Percentiles rank a stretch among this genome's conserved stretches.
Evolutionary conservation across 1,140 invertebrate genomes (phyloP).

Genomic region (Dendrolimus kikuchii): DNA sequence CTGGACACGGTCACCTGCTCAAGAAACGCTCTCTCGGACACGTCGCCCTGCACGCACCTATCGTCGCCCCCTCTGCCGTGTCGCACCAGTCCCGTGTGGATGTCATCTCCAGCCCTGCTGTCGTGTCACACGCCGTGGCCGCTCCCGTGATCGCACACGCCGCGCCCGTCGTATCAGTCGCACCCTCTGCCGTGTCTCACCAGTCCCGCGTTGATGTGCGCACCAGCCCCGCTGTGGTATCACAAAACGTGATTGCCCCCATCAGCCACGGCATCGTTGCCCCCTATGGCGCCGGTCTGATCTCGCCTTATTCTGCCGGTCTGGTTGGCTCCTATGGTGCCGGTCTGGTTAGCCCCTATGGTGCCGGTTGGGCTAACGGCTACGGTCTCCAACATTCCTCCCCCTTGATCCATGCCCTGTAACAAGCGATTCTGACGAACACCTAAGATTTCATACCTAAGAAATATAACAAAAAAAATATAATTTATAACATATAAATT

Average conservation of each 20-base stretch:
- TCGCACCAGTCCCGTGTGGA: constrained; percentile 46
- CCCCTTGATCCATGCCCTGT: constrained; percentile 36
- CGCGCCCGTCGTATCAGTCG: constrained; percentile 18
- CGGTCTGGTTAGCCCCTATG: constrained; percentile 16
- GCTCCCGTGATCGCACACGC: constrained; percentile 34
- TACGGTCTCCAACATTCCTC: constrained; percentile 2
- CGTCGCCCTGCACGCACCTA: constrained; percentile 26
- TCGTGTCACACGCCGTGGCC: constrained; percentile 29
- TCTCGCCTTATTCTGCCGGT: constrained; percentile 23
- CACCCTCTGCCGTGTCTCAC: constrained; percentile 49
- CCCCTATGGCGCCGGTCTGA: constrained; percentile 16
- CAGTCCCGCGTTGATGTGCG: constrained; percentile 51
- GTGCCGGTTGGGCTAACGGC: constrained; percentile 20
- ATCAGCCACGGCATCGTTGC: constrained; percentile 14
- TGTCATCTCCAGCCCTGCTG: constrained; percentile 35
- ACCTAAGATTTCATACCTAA: constrained; percentile 32
- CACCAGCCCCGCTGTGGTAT: constrained; percentile 38
- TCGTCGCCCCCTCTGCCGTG: constrained; percentile 31
- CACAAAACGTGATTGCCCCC: constrained; percentile 20
- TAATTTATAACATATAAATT: constrained; percentile 22
- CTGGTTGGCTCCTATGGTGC: constrained; percentile 25
- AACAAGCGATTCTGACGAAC: constrained; percentile 42
- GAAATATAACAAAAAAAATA: constrained; percentile 26
- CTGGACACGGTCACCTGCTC: constrained; percentile 23
- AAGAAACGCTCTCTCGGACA: constrained; percentile 31